Conservation (phyloP, 2,888 invertebrate genomes). For the Thereva nobilitata region DNA sequence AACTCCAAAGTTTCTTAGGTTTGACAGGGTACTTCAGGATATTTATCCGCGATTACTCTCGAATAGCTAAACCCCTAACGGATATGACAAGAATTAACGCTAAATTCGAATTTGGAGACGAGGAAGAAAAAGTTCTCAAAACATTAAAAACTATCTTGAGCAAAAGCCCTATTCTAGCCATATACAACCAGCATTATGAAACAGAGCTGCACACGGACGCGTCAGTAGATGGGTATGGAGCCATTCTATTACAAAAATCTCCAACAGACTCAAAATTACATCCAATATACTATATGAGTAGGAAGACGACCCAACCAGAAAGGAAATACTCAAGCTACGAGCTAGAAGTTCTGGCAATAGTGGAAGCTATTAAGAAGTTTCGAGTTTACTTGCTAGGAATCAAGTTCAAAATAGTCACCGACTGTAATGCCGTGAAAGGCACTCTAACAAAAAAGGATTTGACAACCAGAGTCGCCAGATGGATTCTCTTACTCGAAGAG, state of each 20-base stretch:
- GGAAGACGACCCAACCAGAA: constrained; percentile 45
- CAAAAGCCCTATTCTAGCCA: constrained; percentile 40
- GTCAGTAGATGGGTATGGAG: constrained; percentile 45
- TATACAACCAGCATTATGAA: constrained; percentile 39
- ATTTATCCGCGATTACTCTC: too few relatives aligned
- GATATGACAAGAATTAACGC: background rate
- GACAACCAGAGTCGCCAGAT: constrained; percentile 44
- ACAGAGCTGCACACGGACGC: constrained; percentile 48
- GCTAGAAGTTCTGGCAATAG: constrained; percentile 6
- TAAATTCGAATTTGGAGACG: background rate
- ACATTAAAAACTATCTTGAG: background rate
- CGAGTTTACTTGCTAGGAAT: constrained; percentile 2
- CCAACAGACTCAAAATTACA: constrained; percentile 40
- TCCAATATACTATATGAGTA: constrained; percentile 46
- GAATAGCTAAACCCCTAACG: background rate
- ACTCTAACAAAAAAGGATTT: constrained; percentile 44
- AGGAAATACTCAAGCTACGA: constrained; percentile 37
- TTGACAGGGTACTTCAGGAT: constrained; percentile 1
- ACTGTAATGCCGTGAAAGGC: constrained; percentile 46
- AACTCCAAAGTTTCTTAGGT: constrained; percentile 7
- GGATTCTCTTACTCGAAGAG: constrained; percentile 26
- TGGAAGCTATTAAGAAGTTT: background rate
- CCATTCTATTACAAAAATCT: constrained; percentile 43
- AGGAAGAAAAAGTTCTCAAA: too few relatives aligned
- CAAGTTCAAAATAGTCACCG: constrained; percentile 37